Percentiles rank a stretch among this genome's conserved stretches.
These are phyloP conservation scores for Calidris pygmaea DNA, from an alignment of 2,113 vertebrate genomes.

Conservation along the genomic window DNA sequence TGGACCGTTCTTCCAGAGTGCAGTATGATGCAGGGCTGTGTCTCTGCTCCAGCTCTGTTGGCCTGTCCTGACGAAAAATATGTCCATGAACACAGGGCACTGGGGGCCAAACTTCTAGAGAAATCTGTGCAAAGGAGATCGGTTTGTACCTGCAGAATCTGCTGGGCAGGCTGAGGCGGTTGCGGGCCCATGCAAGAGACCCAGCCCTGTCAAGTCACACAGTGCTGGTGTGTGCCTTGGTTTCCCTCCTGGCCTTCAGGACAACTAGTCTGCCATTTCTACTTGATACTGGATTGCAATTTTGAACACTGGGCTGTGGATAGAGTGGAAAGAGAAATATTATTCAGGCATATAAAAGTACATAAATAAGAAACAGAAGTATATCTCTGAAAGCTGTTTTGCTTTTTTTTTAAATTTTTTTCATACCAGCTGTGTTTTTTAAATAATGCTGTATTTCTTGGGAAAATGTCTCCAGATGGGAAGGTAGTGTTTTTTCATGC, in stretches of 20 bases:
- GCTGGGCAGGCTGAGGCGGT: neutral
- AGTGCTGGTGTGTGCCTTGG: neutral
- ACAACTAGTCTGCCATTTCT: neutral
- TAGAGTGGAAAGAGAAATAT: neutral
- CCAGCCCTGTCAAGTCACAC: accelerated
- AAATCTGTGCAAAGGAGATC: neutral
- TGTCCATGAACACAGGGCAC: too few relatives aligned
- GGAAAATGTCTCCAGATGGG: neutral
- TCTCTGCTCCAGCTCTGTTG: neutral
- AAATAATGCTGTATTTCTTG: neutral
- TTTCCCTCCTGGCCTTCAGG: neutral
- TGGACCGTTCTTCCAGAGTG: neutral
- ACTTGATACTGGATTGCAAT: neutral
- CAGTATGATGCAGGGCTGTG: too few relatives aligned
- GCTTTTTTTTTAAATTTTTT: neutral
- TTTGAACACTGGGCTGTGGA: neutral
- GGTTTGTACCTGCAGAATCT: neutral
- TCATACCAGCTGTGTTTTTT: neutral
- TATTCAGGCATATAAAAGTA: neutral
- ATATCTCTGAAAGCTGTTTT: neutral
- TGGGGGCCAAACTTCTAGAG: neutral
- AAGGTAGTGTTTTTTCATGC: neutral
- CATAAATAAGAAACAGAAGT: neutral
- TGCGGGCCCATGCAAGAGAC: neutral
- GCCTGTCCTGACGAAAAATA: neutral